A percentile compares a stretch with the other conserved stretches of the same genome.
Conservation (phyloP, 2,113 vertebrate species). For the Phylloscopus trochilus region DNA sequence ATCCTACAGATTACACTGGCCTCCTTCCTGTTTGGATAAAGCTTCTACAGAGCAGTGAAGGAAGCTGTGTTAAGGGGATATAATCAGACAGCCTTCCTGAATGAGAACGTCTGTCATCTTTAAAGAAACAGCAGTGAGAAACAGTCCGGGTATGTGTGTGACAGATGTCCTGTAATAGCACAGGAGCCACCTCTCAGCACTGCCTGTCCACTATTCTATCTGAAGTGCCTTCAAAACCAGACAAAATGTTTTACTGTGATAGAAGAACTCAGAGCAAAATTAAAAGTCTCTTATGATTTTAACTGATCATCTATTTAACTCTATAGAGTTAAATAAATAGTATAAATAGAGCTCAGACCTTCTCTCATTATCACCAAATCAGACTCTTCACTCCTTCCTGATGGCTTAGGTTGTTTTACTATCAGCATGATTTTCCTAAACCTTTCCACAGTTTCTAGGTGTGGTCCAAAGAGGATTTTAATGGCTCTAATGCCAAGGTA, state of each 20-base stretch:
- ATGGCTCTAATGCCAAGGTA: neutral
- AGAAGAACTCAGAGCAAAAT: neutral
- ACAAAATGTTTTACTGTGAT: neutral
- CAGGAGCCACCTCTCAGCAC: neutral
- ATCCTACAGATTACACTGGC: neutral
- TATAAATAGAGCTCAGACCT: neutral
- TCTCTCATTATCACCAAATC: neutral
- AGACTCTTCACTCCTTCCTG: neutral
- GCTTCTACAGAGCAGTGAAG: neutral
- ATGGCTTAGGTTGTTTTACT: neutral
- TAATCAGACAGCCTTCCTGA: conserved; percentile 2
- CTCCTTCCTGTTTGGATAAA: neutral
- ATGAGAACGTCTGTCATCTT: neutral
- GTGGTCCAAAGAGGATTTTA: neutral
- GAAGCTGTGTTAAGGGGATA: neutral
- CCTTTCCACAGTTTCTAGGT: neutral
- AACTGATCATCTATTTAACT: no score
- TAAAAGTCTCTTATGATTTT: neutral
- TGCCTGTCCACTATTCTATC: neutral
- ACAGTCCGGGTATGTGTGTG: neutral
- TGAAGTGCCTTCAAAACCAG: neutral
- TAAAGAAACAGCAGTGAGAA: neutral
- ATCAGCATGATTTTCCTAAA: neutral
- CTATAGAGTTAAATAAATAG: neutral
- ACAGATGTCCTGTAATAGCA: neutral